phyloP scores from a whole-genome alignment of 2,113 vertebrate genomes.

The Sapayoa aenigma region DNA sequence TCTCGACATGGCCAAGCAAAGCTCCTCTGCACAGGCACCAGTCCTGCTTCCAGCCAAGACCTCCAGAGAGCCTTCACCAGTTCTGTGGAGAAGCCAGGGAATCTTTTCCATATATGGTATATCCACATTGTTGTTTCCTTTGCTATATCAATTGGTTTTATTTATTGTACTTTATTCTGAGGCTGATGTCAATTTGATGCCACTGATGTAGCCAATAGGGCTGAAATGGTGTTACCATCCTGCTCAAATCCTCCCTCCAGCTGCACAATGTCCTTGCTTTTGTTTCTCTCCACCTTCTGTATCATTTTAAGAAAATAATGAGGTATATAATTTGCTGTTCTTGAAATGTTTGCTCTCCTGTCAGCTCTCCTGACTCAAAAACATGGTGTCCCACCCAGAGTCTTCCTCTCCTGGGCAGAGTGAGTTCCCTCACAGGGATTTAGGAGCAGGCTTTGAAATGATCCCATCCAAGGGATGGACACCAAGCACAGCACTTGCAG shows the following conservation, averaged over 20 bases:
- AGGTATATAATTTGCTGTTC: neutral
- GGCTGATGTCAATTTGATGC: neutral
- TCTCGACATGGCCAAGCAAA: neutral
- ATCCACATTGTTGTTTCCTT: neutral
- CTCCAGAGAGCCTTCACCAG: neutral
- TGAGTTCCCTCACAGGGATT: rapidly evolving
- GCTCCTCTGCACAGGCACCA: neutral
- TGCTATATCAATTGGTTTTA: neutral
- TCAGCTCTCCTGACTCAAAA: neutral
- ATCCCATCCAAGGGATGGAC: neutral
- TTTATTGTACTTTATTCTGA: neutral
- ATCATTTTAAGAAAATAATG: neutral
- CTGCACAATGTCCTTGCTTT: neutral
- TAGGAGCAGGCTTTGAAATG: neutral
- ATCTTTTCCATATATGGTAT: neutral
- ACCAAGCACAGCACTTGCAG: rapidly evolving
- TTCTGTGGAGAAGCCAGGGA: neutral
- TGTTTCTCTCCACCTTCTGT: neutral
- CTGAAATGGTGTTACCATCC: neutral
- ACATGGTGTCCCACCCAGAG: neutral
- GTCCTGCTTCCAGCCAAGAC: neutral
- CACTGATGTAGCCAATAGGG: neutral
- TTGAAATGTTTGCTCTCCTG: neutral
- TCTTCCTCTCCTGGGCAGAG: neutral
- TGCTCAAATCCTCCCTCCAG: neutral